A percentile compares a stretch with the other conserved stretches of the same genome.
Conservation (phyloP, 1,140 invertebrate species). For the Eupristina koningsbergeri region DNA sequence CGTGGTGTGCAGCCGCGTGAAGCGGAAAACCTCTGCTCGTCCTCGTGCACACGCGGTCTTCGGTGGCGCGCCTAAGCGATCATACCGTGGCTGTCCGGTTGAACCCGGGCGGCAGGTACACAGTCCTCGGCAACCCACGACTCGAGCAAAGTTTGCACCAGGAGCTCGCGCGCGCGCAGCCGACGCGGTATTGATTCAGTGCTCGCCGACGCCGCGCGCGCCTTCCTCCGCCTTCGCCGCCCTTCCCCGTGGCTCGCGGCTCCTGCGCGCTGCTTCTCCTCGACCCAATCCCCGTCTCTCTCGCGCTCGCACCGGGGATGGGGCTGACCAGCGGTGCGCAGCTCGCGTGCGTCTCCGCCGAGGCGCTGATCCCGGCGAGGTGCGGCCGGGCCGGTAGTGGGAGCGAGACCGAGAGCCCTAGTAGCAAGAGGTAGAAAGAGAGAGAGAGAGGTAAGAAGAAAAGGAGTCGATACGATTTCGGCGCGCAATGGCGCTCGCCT, state of each 20-base stretch:
- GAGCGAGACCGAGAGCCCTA: no score
- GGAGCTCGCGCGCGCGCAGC: conserved; percentile 8
- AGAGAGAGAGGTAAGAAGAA: not conserved
- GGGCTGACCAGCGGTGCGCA: not conserved
- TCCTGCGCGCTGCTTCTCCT: conserved; percentile 12
- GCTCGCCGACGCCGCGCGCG: not conserved
- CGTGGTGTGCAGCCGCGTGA: not conserved
- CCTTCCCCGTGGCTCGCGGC: not conserved
- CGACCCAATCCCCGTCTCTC: not conserved
- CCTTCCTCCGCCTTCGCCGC: not conserved
- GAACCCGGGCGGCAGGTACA: not conserved
- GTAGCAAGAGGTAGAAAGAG: not conserved
- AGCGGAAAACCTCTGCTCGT: no score
- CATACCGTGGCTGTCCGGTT: not conserved
- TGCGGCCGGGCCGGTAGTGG: not conserved
- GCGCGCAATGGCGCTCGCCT: not conserved
- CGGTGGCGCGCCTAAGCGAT: not conserved
- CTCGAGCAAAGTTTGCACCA: no score
- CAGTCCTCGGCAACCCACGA: no score
- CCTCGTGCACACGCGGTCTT: not conserved
- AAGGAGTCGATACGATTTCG: not conserved
- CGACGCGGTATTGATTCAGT: not conserved
- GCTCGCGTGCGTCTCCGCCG: not conserved
- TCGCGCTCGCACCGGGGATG: not conserved
- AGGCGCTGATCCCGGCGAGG: no score